Conservation (phyloP, 2,113 vertebrate species). For the Limanda limanda region DNA sequence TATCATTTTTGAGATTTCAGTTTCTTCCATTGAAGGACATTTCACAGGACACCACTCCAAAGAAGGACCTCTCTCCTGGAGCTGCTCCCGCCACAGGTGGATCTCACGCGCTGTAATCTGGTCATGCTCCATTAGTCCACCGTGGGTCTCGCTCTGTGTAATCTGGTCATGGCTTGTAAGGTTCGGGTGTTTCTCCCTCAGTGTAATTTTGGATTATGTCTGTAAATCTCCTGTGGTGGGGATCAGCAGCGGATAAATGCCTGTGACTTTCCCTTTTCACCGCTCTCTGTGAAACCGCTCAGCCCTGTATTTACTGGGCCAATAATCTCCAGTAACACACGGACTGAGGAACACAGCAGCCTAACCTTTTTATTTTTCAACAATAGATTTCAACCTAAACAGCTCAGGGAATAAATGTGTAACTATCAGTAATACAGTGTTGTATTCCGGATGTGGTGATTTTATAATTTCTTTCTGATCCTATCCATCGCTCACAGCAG, state of each 20-base stretch:
- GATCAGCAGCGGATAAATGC: slow-evolving; percentile 67
- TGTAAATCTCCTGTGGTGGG: slow-evolving; percentile 66
- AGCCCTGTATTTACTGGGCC: slow-evolving; percentile 50
- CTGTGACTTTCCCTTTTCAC: slow-evolving; percentile 60
- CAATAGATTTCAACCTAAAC: slow-evolving; percentile 11
- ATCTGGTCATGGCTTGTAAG: slow-evolving; percentile 69
- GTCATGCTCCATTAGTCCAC: slow-evolving; percentile 70
- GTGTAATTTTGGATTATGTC: slow-evolving; percentile 77
- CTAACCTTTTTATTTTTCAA: background rate
- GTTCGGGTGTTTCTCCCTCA: slow-evolving; percentile 62
- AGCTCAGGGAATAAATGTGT: background rate
- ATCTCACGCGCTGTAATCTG: slow-evolving; percentile 58
- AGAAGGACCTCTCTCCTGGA: background rate
- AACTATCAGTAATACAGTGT: slow-evolving; percentile 3
- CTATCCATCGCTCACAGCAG: too few species aligned
- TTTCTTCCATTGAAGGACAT: background rate
- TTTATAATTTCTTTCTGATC: background rate
- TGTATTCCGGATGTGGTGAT: slow-evolving; percentile 21
- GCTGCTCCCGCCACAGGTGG: slow-evolving; percentile 32
- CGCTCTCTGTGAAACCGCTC: slow-evolving; percentile 38
- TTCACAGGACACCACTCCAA: background rate
- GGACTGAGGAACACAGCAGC: slow-evolving; percentile 3
- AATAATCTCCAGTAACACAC: slow-evolving; percentile 37
- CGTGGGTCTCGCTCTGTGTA: slow-evolving; percentile 69
- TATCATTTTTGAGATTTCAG: background rate